phyloP scores from a whole-genome alignment of 2,888 invertebrate genomes.

The Graphium colonna region DNA sequence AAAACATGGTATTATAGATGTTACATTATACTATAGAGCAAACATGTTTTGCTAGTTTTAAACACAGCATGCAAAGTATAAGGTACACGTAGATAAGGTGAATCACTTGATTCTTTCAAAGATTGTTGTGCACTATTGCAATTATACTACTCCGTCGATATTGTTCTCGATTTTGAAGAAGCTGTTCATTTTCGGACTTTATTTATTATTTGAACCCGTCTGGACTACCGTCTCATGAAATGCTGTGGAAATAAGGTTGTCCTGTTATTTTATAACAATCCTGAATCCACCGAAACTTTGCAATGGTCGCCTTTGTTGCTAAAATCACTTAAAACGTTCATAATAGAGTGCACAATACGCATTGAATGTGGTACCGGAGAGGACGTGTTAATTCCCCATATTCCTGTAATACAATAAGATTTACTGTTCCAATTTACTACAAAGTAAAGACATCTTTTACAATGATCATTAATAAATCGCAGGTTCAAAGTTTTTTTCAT shows the following conservation, averaged over 20 bases:
- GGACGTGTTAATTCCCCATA: slow-evolving; percentile 22
- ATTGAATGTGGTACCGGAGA: slow-evolving; percentile 24
- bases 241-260: slow-evolving; percentile 33
- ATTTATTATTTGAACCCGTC: slow-evolving; percentile 28
- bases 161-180: slow-evolving; percentile 30
- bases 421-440: slow-evolving; percentile 32
- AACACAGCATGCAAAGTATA: no score
- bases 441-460: slow-evolving; percentile 27
- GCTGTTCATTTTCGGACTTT: slow-evolving; percentile 27
- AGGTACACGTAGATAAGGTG: slow-evolving; percentile 33
- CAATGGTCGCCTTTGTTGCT: slow-evolving; percentile 30
- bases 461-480: slow-evolving; percentile 26
- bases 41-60: no score
- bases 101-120: slow-evolving; percentile 31
- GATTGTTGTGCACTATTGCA: no score
- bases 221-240: slow-evolving; percentile 31
- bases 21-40: no score
- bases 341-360: slow-evolving; percentile 35
- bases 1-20: no score
- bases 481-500: slow-evolving; percentile 20
- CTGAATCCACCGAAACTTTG: slow-evolving; percentile 32
- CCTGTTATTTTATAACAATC: slow-evolving; percentile 33
- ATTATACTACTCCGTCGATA: slow-evolving; percentile 34
- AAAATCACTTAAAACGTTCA: slow-evolving; percentile 32
- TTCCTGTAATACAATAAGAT: slow-evolving; percentile 31